Percentiles rank a stretch among this genome's conserved stretches.
phyloP scores from a whole-genome alignment of 1,140 invertebrate genomes.

The Saccostrea glomerata region DNA sequence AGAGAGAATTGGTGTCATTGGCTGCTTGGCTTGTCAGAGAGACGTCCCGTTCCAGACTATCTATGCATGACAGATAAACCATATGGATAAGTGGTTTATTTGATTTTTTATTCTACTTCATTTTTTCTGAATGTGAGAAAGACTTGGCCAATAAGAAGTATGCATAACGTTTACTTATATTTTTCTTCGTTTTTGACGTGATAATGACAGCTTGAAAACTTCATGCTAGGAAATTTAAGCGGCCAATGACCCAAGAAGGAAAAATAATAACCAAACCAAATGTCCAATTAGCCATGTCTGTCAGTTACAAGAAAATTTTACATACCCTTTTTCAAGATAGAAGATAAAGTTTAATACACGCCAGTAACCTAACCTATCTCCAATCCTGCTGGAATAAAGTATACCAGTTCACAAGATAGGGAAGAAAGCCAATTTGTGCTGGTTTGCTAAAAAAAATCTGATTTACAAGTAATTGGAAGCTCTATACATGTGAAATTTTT shows the following conservation, averaged over 20 bases:
- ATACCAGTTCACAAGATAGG: neutral
- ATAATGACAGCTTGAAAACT: constrained; percentile 15
- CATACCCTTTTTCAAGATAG: neutral
- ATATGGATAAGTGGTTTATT: neutral
- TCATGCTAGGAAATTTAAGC: neutral
- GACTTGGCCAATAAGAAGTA: neutral
- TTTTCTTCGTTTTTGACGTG: neutral
- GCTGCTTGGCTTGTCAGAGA: neutral
- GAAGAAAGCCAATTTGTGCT: neutral
- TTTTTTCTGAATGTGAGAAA: neutral
- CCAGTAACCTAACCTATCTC: neutral
- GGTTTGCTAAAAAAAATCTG: neutral
- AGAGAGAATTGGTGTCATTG: neutral
- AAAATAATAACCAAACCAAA: neutral
- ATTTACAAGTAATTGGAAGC: neutral
- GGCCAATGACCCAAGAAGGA: neutral
- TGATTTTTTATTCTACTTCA: neutral
- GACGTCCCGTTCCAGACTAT: neutral
- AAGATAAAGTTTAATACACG: neutral
- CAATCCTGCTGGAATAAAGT: neutral
- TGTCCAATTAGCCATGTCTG: constrained; percentile 2
- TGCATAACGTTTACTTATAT: neutral
- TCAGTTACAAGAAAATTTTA: neutral
- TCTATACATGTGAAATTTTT: neutral
- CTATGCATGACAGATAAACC: neutral